These are phyloP conservation scores for Augochlora pura DNA, from an alignment of 1,140 invertebrate species.

Conservation along the genomic window DNA sequence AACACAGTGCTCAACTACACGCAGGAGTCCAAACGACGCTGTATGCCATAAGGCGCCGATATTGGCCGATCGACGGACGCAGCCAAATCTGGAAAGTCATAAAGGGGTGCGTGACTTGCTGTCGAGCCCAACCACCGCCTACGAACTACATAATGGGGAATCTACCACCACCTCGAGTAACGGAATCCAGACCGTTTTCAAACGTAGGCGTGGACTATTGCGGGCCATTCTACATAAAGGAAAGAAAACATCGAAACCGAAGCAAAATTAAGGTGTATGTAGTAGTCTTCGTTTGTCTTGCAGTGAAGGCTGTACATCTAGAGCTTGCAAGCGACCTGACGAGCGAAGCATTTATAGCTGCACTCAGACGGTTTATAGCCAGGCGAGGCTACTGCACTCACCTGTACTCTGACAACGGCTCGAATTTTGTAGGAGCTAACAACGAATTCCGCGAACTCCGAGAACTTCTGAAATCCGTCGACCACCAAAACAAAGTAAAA, in stretches of 20 bases:
- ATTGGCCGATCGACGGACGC: neutral
- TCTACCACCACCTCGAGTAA: neutral
- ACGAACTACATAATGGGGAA: neutral
- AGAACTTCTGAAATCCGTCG: too few relatives aligned
- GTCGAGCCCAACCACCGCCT: neutral
- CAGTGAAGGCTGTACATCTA: neutral
- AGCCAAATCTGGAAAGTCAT: neutral
- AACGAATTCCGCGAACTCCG: too few relatives aligned
- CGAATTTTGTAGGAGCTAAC: neutral
- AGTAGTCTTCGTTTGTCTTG: neutral
- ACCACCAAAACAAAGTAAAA: too few relatives aligned
- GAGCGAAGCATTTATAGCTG: neutral
- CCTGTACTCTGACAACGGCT: neutral
- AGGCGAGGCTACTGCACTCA: neutral
- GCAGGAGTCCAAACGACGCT: neutral
- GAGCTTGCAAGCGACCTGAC: neutral
- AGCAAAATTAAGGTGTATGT: neutral
- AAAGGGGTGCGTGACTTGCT: neutral
- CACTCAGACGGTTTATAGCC: neutral
- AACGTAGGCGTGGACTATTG: neutral
- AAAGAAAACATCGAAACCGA: neutral
- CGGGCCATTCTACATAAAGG: neutral
- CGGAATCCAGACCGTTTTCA: neutral
- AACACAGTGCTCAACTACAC: too few relatives aligned
- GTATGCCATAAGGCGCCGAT: neutral